These are phyloP conservation scores for Pteronotus mesoamericanus DNA, from an alignment of 2,797 vertebrate genomes.

Conservation along the genomic window DNA sequence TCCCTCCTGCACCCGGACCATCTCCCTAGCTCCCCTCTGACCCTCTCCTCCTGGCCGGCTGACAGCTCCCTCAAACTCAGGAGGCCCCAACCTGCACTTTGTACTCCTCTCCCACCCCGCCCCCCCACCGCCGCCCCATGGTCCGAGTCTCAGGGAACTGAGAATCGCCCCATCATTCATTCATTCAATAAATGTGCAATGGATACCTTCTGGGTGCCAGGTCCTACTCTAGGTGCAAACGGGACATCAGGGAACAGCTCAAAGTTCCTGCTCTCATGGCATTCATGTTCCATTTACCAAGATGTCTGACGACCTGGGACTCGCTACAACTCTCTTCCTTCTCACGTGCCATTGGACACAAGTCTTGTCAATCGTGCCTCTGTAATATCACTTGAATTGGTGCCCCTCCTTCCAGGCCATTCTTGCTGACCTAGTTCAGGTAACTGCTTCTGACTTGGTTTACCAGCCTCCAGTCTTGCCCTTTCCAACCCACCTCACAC, in stretches of 20 bases:
- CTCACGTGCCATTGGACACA: background rate
- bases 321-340: background rate
- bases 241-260: background rate
- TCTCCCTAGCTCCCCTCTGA: background rate
- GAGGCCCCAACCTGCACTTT: background rate
- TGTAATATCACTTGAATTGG: background rate
- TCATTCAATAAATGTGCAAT: background rate
- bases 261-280: background rate
- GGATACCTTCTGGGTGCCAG: background rate
- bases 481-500: background rate
- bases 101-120: background rate
- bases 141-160: background rate
- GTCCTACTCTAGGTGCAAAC: background rate
- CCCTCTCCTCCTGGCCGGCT: background rate
- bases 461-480: background rate
- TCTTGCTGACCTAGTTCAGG: background rate
- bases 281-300: background rate
- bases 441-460: background rate
- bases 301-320: background rate
- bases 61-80: background rate
- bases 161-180: background rate
- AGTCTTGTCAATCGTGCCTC: background rate
- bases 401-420: background rate
- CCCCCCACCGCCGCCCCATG: too few species aligned
- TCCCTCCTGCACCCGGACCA: background rate